Evolutionary conservation across 2,113 vertebrate species (phyloP).

Genomic region (Callorhinus ursinus): DNA sequence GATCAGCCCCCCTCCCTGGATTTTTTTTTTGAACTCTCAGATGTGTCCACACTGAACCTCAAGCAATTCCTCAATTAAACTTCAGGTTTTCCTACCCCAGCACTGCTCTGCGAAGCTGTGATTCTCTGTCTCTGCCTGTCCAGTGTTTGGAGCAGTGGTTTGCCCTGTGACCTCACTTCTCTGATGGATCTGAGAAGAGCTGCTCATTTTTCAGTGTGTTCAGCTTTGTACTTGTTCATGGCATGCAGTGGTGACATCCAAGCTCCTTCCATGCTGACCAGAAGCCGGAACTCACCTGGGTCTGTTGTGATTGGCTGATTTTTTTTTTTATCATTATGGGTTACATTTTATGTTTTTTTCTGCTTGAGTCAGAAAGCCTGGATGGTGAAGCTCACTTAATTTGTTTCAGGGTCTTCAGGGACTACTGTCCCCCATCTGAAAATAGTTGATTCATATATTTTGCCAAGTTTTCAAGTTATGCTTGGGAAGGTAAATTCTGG

Average conservation of each 20-base stretch:
- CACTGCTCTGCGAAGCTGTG: neutral
- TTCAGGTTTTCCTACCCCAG: neutral
- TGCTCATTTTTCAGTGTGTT: neutral
- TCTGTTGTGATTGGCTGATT: neutral
- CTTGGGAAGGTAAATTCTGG: neutral
- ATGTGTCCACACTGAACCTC: neutral
- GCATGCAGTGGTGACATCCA: neutral
- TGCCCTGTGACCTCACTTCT: neutral
- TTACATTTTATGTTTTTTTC: neutral
- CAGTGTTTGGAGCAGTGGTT: neutral
- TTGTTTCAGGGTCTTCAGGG: neutral
- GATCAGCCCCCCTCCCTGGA: neutral
- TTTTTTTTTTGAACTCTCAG: neutral
- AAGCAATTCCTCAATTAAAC: neutral
- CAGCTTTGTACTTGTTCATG: neutral
- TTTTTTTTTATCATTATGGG: neutral
- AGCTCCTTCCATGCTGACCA: neutral
- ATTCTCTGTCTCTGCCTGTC: neutral
- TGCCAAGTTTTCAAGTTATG: neutral
- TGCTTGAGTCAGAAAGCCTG: neutral
- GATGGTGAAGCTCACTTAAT: neutral
- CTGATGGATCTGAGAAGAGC: neutral
- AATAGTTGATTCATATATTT: neutral
- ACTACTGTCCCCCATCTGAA: neutral
- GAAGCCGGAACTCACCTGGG: neutral